Evolutionary conservation across 2,797 vertebrate species (phyloP).

Genomic region (Gallinago stenura): DNA sequence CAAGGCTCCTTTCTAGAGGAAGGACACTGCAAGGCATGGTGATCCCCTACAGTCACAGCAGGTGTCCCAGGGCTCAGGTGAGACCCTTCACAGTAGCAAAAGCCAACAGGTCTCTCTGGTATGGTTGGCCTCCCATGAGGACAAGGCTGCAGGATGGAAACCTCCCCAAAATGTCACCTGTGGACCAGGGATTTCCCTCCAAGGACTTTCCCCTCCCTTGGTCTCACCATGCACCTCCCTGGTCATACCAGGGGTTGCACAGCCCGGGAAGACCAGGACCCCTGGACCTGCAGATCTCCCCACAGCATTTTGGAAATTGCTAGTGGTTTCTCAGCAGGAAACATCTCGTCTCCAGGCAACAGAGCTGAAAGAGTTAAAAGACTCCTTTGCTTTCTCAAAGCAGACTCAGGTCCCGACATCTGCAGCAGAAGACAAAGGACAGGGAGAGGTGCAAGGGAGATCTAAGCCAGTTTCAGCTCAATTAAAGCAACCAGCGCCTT

Average conservation of each 20-base stretch:
- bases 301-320: background rate
- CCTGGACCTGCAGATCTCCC: background rate
- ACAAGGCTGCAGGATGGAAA: background rate
- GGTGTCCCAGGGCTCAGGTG: background rate
- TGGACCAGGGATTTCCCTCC: background rate
- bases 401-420: background rate
- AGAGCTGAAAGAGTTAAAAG: background rate
- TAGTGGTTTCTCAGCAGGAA: background rate
- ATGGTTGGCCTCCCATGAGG: background rate
- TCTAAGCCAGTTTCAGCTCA: background rate
- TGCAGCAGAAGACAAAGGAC: background rate
- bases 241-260: rapidly evolving
- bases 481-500: background rate
- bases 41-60: background rate
- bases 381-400: background rate
- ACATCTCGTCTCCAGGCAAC: background rate
- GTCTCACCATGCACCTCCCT: background rate
- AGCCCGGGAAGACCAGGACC: background rate
- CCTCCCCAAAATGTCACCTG: background rate
- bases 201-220: background rate
- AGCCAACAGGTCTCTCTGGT: background rate
- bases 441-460: background rate
- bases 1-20: background rate
- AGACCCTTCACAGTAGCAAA: background rate
- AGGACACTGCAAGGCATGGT: background rate